Base-by-base conservation (phyloP, 2,113 vertebrate genomes). In the Thinocorus orbignyianus region DNA sequence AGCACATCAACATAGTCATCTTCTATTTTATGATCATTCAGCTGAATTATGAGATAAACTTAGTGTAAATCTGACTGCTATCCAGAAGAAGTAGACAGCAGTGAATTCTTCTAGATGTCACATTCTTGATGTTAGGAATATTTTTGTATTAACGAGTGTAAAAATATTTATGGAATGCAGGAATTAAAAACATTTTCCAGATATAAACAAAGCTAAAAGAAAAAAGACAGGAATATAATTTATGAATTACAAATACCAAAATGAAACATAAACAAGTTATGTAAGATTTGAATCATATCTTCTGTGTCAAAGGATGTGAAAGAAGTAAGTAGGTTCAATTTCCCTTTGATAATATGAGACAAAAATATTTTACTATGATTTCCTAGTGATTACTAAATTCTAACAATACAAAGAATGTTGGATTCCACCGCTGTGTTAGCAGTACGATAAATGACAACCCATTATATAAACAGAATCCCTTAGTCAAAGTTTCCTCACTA, bases 331-430 rank as follows among this genome's bases (percentile, higher is more conserved):
- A 87, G 10, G 42, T 90, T 85, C 48, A 57, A 90, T 46, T 92
- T 81, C 49, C 33, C n/a, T 72, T 88, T 78, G 42, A 84, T 39
- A 81, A 74, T 48, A 42, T 33, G 52, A 92, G 69, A 77, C 42
- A 79, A 94, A 92, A 92, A 74, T 42, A 92, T 76, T 95, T 84
- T 51, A 78, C 9, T 69, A 19, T 46, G 10, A 92, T 81, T 89
- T 89, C 35, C 64, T 84, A 81, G 17, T 37, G 57, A 94, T 85
- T 84, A 72, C 74, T 94, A 69, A 89, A 88, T 95, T 76, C 42
- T 84, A 88, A 61, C 58, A 95, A 94, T 94, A 57, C 62, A 82
- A 95, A 93, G 81, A 95, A 94, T 91, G 70, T 35, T 94, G 73
- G 88, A 83, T 81, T 54, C 44, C 39, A 66, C n/a, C 62, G 37